These are phyloP conservation scores for Lepidocyrtinus sp. DNA, from an alignment of 2,888 invertebrate species.

Conservation along the genomic window DNA sequence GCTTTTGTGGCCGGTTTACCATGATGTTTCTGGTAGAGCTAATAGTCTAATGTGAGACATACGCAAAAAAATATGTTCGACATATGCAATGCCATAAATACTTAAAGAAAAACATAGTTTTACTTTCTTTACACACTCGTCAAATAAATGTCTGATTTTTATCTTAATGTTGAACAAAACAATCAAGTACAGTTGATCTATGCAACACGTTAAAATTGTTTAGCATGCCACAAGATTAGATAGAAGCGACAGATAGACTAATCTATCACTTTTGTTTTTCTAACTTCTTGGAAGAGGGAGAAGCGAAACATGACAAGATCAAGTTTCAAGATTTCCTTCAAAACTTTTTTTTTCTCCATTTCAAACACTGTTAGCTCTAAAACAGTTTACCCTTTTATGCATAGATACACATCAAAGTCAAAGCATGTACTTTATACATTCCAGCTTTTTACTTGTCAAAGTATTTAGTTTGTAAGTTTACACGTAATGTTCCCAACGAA, in stretches of 20 bases:
- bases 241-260: conserved; percentile 27
- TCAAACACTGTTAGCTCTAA: too few species aligned
- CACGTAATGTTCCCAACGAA: conserved; percentile 22
- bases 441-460: too few species aligned
- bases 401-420: background rate
- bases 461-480: conserved; percentile 23
- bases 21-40: too few species aligned
- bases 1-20: too few species aligned
- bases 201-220: conserved; percentile 28
- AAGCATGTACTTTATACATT: background rate
- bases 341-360: background rate
- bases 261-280: conserved; percentile 25
- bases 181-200: conserved; percentile 22
- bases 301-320: background rate
- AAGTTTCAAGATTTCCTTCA: background rate
- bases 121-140: background rate
- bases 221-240: conserved; percentile 35
- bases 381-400: background rate
- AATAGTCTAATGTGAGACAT: too few species aligned
- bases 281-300: background rate
- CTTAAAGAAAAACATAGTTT: background rate
- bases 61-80: conserved; percentile 10
- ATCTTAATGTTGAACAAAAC: conserved; percentile 41
- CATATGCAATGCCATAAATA: background rate
- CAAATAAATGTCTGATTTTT: conserved; percentile 28